A percentile compares a stretch with the other conserved stretches of the same genome.
Evolutionary conservation across 2,797 vertebrate species (phyloP).

Genomic region (Luscinia luscinia): DNA sequence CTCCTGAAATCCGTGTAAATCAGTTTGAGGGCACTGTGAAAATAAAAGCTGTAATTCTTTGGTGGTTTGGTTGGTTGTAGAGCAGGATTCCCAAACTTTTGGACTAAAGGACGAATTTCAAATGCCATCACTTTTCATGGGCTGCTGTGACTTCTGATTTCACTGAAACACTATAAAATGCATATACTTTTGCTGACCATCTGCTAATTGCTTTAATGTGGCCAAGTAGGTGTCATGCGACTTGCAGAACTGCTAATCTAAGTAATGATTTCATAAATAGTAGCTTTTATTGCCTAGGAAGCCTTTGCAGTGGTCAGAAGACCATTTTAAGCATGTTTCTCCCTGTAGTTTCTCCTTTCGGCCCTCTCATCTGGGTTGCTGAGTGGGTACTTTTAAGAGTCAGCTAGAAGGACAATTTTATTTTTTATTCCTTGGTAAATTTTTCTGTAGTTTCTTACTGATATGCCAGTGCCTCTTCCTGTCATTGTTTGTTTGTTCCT

Average conservation of each 20-base stretch:
- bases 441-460: not conserved
- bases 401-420: not conserved
- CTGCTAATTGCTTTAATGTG: not conserved
- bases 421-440: not conserved
- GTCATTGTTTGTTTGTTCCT: not conserved
- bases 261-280: not conserved
- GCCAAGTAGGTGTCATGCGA: rapidly evolving
- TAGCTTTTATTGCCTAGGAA: not conserved
- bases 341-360: not conserved
- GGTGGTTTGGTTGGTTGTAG: not conserved
- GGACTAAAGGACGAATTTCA: not conserved
- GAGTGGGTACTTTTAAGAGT: not conserved
- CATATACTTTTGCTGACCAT: not conserved
- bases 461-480: not conserved
- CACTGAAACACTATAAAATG: not conserved
- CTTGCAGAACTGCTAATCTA: not conserved
- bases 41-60: not conserved
- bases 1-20: not conserved
- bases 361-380: not conserved
- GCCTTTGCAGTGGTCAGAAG: not conserved
- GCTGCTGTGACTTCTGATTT: not conserved
- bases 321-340: not conserved
- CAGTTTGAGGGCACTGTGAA: not conserved
- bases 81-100: not conserved
- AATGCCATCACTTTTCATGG: not conserved